Percentiles rank a stretch among this genome's conserved stretches.
These are phyloP conservation scores for Aleiodes sp. DNA, from an alignment of 1,140 invertebrate species.

Conservation along the genomic window DNA sequence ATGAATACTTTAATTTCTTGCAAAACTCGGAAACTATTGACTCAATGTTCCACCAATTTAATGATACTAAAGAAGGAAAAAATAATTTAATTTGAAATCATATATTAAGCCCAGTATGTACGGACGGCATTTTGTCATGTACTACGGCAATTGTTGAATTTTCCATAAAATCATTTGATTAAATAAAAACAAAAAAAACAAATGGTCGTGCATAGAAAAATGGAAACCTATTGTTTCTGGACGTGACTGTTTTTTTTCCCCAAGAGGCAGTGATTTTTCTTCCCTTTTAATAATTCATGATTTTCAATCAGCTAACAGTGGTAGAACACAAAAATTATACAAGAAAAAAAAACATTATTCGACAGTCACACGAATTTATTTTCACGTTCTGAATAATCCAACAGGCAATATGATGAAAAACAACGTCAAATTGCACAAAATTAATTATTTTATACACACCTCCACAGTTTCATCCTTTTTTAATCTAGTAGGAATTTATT, in stretches of 20 bases:
- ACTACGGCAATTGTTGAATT: neutral
- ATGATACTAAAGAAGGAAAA: neutral
- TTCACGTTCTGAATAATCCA: neutral
- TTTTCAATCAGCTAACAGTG: no score
- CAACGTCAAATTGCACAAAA: conserved; percentile 11
- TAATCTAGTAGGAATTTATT: conserved; percentile 46
- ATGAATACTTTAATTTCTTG: no score
- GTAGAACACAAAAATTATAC: neutral
- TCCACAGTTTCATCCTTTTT: conserved; percentile 30
- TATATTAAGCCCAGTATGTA: neutral
- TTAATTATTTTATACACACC: conserved; percentile 30
- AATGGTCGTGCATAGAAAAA: no score
- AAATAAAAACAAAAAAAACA: neutral
- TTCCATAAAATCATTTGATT: neutral
- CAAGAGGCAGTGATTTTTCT: conserved; percentile 6
- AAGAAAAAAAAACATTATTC: neutral
- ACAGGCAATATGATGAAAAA: conserved; percentile 6
- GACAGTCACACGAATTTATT: conserved; percentile 14
- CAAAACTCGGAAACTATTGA: no score
- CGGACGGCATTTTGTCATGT: conserved; percentile 6
- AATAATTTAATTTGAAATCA: no score
- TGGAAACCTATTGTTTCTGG: no score
- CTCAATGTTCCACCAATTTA: neutral
- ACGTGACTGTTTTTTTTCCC: conserved; percentile 16
- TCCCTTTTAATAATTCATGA: no score